phyloP scores from a whole-genome alignment of 2,797 vertebrate species.

The Smutsia gigantea region DNA sequence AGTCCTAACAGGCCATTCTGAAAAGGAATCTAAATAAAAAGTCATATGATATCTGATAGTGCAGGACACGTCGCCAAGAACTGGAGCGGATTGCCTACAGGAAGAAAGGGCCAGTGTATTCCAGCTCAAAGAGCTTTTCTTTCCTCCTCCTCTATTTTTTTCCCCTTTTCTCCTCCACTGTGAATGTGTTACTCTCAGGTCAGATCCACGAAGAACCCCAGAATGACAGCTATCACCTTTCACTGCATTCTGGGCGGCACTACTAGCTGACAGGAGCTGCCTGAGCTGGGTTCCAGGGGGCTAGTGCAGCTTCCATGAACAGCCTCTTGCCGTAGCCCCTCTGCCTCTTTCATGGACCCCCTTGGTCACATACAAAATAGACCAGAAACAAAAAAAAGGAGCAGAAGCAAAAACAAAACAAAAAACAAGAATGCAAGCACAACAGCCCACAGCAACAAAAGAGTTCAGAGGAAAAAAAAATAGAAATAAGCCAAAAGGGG shows the following conservation, averaged over 20 bases:
- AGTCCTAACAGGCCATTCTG: conserved; percentile 89
- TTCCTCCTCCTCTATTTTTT: conserved; percentile 78
- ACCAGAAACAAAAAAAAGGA: conserved; percentile 15
- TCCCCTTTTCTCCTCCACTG: conserved; percentile 85
- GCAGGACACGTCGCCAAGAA: conserved; percentile 91
- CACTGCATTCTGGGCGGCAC: conserved; percentile 80
- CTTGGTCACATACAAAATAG: conserved; percentile 71
- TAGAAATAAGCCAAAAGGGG: background rate
- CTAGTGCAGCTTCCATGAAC: conserved; percentile 67
- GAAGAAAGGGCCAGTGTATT: conserved; percentile 92
- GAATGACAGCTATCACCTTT: conserved; percentile 86
- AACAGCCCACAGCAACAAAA: conserved; percentile 59
- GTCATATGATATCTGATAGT: conserved; percentile 93
- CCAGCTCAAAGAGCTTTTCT: conserved; percentile 92
- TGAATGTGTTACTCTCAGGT: conserved; percentile 88
- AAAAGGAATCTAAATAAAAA: conserved; percentile 90
- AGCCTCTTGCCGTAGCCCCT: conserved; percentile 55
- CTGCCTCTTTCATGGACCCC: conserved; percentile 58
- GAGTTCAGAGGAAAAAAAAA: background rate
- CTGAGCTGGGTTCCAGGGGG: conserved; percentile 67
- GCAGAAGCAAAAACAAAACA: background rate
- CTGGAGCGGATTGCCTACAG: conserved; percentile 90
- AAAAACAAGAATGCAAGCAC: conserved; percentile 43
- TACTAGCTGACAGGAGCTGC: conserved; percentile 79
- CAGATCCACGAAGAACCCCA: conserved; percentile 84